Conservation (phyloP, 2,113 vertebrate species). For the Tachycineta bicolor region DNA sequence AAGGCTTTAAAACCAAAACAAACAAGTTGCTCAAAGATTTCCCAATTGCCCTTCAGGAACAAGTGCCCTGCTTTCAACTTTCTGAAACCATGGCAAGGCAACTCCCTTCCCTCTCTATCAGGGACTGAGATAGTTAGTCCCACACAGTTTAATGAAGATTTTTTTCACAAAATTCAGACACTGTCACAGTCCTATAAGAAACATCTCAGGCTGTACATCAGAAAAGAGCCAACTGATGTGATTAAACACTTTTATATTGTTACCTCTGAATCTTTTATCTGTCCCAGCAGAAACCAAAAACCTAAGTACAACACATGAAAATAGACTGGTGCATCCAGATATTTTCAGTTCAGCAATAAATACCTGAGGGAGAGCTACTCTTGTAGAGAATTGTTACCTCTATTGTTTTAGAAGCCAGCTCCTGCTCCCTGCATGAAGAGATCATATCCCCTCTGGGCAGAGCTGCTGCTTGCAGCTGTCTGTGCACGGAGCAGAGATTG, state of each 20-base stretch:
- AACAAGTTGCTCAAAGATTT: constrained; percentile 26
- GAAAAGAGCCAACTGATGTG: not conserved
- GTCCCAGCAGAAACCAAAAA: not conserved
- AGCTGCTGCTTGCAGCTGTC: not conserved
- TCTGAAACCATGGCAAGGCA: not conserved
- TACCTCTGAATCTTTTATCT: not conserved
- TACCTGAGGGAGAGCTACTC: not conserved
- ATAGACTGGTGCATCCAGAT: not conserved
- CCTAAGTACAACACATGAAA: not conserved
- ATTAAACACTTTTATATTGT: not conserved
- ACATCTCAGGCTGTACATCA: not conserved
- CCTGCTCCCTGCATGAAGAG: not conserved
- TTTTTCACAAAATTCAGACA: not conserved
- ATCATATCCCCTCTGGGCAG: not conserved
- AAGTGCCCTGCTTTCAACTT: not conserved
- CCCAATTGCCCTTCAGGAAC: constrained; percentile 4
- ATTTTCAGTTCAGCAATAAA: not conserved
- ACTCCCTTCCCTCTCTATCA: not conserved
- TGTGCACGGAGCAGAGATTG: accelerated
- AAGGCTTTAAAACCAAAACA: constrained; percentile 11
- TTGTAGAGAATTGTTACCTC: not conserved
- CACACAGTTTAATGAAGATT: not conserved
- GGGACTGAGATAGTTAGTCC: not conserved
- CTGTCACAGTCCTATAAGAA: not conserved
- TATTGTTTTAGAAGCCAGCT: not conserved